Evolutionary conservation across 2,113 vertebrate genomes (phyloP), one percentile per base, ranked within the genome.

Genomic region (Heteronetta atricapilla): DNA sequence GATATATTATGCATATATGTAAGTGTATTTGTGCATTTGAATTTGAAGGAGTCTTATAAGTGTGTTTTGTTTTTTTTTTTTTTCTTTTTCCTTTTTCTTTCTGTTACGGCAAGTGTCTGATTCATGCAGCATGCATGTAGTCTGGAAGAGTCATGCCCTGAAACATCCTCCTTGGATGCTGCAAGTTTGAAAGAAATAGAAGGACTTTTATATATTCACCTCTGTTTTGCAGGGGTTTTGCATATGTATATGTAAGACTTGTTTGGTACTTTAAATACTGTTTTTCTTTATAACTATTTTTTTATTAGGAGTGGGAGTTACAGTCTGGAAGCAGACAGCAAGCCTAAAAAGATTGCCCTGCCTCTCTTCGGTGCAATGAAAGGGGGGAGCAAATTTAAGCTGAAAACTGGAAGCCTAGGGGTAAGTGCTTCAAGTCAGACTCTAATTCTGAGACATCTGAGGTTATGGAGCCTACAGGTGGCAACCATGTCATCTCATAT

Each of bases 361-460:
- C 99, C 99, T 19, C 95, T 99, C 77, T 99, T 99, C 81, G 99
- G 99, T 91, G 99, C 99, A 82, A 99, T 99, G 99, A 99, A 99
- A 97, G 99, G 99, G 60, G 99, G 99, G 70, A 98, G 98, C 95
- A 99, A 99, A 97, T 99, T 99, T 96, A 99, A 98, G 96, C 98
- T 99, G 95, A 99, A 99, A 98, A 99, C 99, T 11, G 99, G 99
- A 75, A 99, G 98, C 74, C 98, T 99, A 4, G 99, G 99, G 98
- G 99, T 99, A 95, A 67, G 50, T 50, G 11, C 40, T 86, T 23
- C 0, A 1, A 36, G 28, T 34, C 26, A 59, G 70, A 46, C 63
- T 12, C 40, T 70, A 1, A 48, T 91, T 77, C 75, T 90, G 38
- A 8, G 59, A 42, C 4, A 22, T 14, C 20, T 59, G 5, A 25